Evolutionary conservation across 53 echinoderm and acorn worm species (phyloP), one percentile per base, ranked within the genome.

Genomic region (Crossaster papposus): DNA sequence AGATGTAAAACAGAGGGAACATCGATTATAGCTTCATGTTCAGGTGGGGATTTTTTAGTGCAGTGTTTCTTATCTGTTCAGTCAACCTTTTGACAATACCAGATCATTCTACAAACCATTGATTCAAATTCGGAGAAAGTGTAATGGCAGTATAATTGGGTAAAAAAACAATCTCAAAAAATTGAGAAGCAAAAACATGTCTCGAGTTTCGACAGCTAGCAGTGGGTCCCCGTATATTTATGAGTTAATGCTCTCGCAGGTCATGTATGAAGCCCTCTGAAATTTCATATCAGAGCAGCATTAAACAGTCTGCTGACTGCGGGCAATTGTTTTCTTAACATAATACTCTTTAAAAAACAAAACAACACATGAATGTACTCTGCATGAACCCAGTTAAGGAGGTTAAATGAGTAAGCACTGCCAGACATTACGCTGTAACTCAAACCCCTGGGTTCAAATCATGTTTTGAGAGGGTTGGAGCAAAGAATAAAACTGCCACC

Each of bases 361-460:
- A n/a, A n/a, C n/a, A n/a, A n/a, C n/a, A n/a, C 74, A 73, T 73
- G 13, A 73, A 73, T 73, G 74, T 73, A 73, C 74, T 73, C 74
- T 73, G 6, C 35, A 73, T 73, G 74, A 73, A 73, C 74, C 74
- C 74, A 15, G 74, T 10, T 11, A 28, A 23, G 68, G n/a, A 68
- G 68, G 24, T n/a, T 68, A 68, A 26, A 23, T 14, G 22, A 20
- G 15, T n/a, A 12, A 14, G 24, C 17, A 36, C 15, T 1, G 74
- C 34, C 70, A 82, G 82, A 82, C 82, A 82, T 65, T 38, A 82
- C 44, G 70, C 23, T 82, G 82, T 82, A 82, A 82, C 64, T 12
- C n/a, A 36, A 81, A 18, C 81, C 64, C 81, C 32, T 23, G 12
- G 70, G 24, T 9, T 12, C 12, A 28, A 26, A n/a, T 26, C 70